Conservation (phyloP, 2,888 invertebrate genomes). For the Metellina segmentata region DNA sequence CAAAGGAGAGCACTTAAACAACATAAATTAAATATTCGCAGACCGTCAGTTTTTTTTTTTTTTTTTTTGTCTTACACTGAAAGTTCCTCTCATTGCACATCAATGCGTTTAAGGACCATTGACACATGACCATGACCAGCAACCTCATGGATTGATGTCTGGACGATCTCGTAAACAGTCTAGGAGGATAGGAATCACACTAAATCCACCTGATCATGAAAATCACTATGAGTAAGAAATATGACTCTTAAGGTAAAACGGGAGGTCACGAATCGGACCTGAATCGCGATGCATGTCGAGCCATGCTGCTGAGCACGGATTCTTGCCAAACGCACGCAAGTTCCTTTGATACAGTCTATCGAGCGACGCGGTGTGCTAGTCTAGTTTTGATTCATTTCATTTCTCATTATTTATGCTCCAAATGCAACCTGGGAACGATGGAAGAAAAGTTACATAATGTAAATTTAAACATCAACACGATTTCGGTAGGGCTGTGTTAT, state of each 20-base stretch:
- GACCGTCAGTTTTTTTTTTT: too few species aligned
- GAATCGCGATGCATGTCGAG: constrained; percentile 1
- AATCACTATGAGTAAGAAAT: not conserved
- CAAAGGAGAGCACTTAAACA: too few species aligned
- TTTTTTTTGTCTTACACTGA: too few species aligned
- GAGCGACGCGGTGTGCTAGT: not conserved
- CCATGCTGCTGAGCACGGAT: constrained; percentile 9
- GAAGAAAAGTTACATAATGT: constrained; percentile 7
- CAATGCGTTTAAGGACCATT: too few species aligned
- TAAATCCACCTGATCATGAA: not conserved
- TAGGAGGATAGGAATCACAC: not conserved
- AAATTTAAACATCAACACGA: not conserved
- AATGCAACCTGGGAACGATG: constrained; percentile 4
- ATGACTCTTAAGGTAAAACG: constrained; percentile 10
- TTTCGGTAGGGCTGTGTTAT: not conserved
- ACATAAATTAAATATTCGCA: too few species aligned
- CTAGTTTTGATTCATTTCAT: not conserved
- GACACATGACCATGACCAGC: too few species aligned
- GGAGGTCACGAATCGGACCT: constrained; percentile 19
- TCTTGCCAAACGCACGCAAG: not conserved
- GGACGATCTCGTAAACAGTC: too few species aligned
- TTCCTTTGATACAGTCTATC: not conserved
- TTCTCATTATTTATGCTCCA: constrained; percentile 37
- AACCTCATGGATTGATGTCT: too few species aligned
- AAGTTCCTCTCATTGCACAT: too few species aligned